A percentile compares a stretch with the other conserved stretches of the same genome.
Evolutionary conservation across 2,888 invertebrate genomes (phyloP).

Genomic region (Carterocephalus palaemon): DNA sequence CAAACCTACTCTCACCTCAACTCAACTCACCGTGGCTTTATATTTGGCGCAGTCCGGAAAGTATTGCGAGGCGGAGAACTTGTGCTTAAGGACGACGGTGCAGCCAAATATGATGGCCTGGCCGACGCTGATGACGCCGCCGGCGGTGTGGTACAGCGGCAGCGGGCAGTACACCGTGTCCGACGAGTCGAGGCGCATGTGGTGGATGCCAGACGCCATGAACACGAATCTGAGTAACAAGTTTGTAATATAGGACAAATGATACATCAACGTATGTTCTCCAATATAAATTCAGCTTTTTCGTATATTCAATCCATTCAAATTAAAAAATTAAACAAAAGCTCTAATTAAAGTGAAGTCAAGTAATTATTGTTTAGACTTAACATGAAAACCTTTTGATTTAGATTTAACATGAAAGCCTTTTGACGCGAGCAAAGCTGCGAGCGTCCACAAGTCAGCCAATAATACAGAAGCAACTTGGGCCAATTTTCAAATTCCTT

Average conservation of each 20-base stretch:
- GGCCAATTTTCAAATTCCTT: no score
- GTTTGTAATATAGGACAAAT: slow-evolving; percentile 1
- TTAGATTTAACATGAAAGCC: no score
- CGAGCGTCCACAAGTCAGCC: no score
- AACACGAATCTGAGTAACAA: slow-evolving; percentile 83
- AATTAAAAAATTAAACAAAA: not conserved
- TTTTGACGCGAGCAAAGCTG: no score
- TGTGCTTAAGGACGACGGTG: slow-evolving; percentile 89
- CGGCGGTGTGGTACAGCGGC: slow-evolving; percentile 98
- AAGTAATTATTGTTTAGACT: no score
- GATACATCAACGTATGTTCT: no score
- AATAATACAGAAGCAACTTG: no score
- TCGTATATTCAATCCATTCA: not conserved
- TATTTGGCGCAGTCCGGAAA: slow-evolving; percentile 96
- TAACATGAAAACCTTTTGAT: no score
- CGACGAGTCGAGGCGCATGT: slow-evolving; percentile 79
- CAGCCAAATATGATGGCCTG: slow-evolving; percentile 89
- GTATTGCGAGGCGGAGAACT: slow-evolving; percentile 96
- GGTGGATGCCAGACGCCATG: slow-evolving; percentile 84
- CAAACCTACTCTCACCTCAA: no score
- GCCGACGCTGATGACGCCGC: slow-evolving; percentile 91
- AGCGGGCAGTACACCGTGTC: slow-evolving; percentile 94
- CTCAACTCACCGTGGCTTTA: slow-evolving; percentile 91
- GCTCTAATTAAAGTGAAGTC: no score
- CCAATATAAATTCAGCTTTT: no score